Conservation (phyloP, 2,797 vertebrate species). For the Pagetopsis macropterus region DNA sequence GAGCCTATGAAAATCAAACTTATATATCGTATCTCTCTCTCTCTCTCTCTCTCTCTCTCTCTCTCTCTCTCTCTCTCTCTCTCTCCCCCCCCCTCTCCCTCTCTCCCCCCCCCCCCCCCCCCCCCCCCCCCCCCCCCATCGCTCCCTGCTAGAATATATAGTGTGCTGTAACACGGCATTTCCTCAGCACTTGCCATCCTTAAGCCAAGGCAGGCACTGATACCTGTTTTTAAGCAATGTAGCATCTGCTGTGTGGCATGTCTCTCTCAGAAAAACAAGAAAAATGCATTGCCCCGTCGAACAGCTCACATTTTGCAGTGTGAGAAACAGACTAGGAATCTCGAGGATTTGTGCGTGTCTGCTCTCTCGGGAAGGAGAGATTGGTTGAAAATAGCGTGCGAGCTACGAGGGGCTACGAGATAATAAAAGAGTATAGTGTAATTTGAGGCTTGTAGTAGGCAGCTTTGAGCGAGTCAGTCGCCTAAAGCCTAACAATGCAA, state of each 20-base stretch:
- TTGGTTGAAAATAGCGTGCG: constrained; percentile 84
- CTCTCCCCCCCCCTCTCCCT: background rate
- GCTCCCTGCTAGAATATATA: constrained; percentile 57
- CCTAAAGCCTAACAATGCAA: constrained; percentile 65
- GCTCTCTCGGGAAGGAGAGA: constrained; percentile 81
- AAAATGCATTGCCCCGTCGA: constrained; percentile 54
- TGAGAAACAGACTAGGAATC: constrained; percentile 79
- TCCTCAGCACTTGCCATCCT: constrained; percentile 65
- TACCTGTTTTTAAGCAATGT: constrained; percentile 65
- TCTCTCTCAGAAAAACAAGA: constrained; percentile 32
- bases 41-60: background rate
- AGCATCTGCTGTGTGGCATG: constrained; percentile 51
- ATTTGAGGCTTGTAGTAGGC: constrained; percentile 74
- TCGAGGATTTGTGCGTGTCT: constrained; percentile 82
- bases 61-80: background rate
- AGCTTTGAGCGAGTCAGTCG: constrained; percentile 67
- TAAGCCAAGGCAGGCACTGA: constrained; percentile 62
- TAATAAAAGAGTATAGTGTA: constrained; percentile 82
- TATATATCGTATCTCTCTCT: constrained; percentile 43
- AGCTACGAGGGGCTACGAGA: constrained; percentile 74
- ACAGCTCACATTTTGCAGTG: constrained; percentile 56
- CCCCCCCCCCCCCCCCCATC: background rate
- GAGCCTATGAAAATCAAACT: constrained; percentile 65
- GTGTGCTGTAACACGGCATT: constrained; percentile 65
- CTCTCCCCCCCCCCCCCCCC: too few species aligned